Conservation (phyloP, 2,888 invertebrate species). For the Thera britannica region DNA sequence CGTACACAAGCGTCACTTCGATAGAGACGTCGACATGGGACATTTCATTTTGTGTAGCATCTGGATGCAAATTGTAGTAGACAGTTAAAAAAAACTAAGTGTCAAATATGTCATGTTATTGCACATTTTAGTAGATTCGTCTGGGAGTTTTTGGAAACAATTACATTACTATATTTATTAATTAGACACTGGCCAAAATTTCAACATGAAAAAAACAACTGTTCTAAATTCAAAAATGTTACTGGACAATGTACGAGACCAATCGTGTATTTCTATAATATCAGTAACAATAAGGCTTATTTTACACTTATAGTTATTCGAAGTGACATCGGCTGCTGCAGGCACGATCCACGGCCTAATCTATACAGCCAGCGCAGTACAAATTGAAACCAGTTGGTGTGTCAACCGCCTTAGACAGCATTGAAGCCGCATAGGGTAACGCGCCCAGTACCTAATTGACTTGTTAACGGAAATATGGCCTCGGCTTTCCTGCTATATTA, state of each 20-base stretch:
- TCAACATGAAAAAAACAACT: too few species aligned
- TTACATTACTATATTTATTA: too few species aligned
- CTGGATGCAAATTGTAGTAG: not conserved
- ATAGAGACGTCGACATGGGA: not conserved
- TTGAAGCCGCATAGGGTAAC: slow-evolving; percentile 55
- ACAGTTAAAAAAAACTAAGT: not conserved
- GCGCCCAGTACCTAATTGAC: slow-evolving; percentile 60
- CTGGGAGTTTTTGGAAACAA: too few species aligned
- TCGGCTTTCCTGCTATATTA: slow-evolving; percentile 13
- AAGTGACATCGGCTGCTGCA: slow-evolving; percentile 6
- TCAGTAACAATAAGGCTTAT: not conserved
- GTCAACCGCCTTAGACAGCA: slow-evolving; percentile 47
- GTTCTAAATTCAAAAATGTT: too few species aligned
- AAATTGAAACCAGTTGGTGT: slow-evolving; percentile 47
- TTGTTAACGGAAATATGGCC: slow-evolving; percentile 55
- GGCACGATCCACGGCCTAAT: slow-evolving; percentile 38
- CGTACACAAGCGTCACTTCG: not conserved
- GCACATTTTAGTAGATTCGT: too few species aligned
- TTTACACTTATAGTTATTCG: slow-evolving; percentile 1
- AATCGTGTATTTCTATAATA: too few species aligned
- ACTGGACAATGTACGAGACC: too few species aligned
- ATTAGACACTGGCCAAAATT: too few species aligned
- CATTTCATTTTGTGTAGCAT: not conserved
- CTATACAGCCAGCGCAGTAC: slow-evolving; percentile 46
- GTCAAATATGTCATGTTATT: too few species aligned